Base-by-base conservation (phyloP, 2,888 invertebrate genomes). In the Hoplodrina ambigua region DNA sequence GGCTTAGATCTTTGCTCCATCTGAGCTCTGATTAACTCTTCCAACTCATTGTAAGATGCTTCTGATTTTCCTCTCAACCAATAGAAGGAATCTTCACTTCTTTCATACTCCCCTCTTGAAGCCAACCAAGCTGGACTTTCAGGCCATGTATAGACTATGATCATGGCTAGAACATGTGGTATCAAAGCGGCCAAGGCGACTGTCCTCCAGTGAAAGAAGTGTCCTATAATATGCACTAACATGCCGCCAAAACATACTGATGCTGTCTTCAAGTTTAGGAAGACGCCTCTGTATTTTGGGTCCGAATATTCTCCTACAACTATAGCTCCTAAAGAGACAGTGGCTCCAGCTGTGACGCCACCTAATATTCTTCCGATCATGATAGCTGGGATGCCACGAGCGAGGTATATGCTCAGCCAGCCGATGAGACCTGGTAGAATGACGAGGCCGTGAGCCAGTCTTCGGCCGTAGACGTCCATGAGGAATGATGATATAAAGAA, bases 91-190 rank as follows among this genome's bases (percentile, higher is more conserved):
- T 90, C 80, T 71, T 95, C 92, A 0, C 97, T 96, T 67, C 96
- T 92, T 1, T 91, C 90, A 0, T 90, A 88, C 5, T 91, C 89
- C 0, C 94, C 94, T 75, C 73, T 85, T 0, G 83, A 92, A 0
- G 96, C 93, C 54, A 97, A 85, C 97, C 97, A 97, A 3, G 94
- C 91, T 0, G 97, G 97, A 19, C 97, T 96, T 89, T 97, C 97
- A 0, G 96, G 96, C 78, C 96, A 90, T 0, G 96, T 93, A 11
- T 90, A 86, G 2, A 96, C 89, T 0, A 93, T 86, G 0, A 86
- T 2, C 2, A 92, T 58, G 0, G 91, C 81, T 1, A 88, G 1
- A 0, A 87, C 15, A 46, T 86, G 81, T 0, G 93, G 92, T 1
- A 89, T 49, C 5, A 90, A 8, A 0, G 85, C 80, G 0, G 88